Evolutionary conservation across 1,140 invertebrate genomes (phyloP).

Genomic region (Nasonia longicornis): DNA sequence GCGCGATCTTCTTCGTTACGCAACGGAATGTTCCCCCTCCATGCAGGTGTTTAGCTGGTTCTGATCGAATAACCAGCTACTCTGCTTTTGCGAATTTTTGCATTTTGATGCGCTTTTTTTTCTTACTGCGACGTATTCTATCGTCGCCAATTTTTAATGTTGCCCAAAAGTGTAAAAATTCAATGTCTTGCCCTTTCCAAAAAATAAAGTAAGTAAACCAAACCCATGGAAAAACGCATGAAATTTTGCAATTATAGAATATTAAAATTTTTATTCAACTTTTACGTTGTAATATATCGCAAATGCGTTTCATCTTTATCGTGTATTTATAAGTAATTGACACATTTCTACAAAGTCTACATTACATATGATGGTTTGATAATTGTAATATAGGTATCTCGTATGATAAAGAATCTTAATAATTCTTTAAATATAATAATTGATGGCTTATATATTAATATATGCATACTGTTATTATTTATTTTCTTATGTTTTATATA

Average conservation of each 20-base stretch:
- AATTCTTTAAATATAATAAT: not conserved
- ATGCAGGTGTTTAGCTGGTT: no score
- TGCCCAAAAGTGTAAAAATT: no score
- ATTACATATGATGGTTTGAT: not conserved
- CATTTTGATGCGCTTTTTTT: no score
- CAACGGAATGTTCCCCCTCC: no score
- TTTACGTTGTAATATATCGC: not conserved
- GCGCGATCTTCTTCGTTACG: no score
- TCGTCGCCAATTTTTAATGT: no score
- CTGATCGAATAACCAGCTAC: no score
- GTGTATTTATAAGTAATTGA: slow-evolving; percentile 2
- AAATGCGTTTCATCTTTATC: not conserved
- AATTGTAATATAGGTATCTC: not conserved
- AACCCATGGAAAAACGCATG: no score
- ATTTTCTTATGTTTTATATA: not conserved
- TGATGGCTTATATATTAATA: slow-evolving; percentile 15
- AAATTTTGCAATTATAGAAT: not conserved
- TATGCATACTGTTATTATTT: not conserved
- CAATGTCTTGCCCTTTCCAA: no score
- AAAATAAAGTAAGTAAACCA: no score
- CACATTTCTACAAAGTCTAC: not conserved
- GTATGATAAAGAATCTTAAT: not conserved
- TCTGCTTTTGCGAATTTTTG: no score
- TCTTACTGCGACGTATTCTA: no score
- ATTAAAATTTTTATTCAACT: not conserved